phyloP scores from a whole-genome alignment of 2,113 vertebrate species.

The Toxostoma redivivum region DNA sequence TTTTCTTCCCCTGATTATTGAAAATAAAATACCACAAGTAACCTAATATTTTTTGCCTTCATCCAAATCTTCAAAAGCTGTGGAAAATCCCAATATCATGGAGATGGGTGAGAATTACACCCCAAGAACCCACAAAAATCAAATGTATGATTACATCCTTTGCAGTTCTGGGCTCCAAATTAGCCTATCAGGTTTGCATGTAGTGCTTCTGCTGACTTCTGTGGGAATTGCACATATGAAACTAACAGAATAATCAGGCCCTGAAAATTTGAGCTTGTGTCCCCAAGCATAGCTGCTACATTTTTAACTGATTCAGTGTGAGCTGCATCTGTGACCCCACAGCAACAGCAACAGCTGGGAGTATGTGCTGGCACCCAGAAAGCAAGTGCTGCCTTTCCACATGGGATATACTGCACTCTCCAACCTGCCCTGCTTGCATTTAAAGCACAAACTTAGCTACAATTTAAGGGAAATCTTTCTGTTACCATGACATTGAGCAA shows the following conservation, averaged over 20 bases:
- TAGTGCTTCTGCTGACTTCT: conserved; percentile 39
- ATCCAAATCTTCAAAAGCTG: neutral
- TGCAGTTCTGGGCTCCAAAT: conserved; percentile 10
- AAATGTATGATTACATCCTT: neutral
- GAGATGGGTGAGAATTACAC: neutral
- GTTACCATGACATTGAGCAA: conserved; percentile 61
- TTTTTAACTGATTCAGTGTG: conserved; percentile 59
- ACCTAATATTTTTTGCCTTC: neutral
- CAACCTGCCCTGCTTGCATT: conserved; percentile 41
- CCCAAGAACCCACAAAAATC: neutral
- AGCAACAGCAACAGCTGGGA: conserved; percentile 53
- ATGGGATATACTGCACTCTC: conserved; percentile 24
- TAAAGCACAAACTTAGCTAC: conserved; percentile 18
- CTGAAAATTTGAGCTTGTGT: conserved; percentile 59
- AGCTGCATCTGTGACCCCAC: conserved; percentile 52
- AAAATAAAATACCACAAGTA: neutral
- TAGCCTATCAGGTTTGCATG: conserved; percentile 25
- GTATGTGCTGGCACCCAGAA: conserved; percentile 54
- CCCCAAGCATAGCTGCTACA: conserved; percentile 55
- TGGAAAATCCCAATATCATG: neutral
- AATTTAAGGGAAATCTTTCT: conserved; percentile 39
- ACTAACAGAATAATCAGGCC: conserved; percentile 61
- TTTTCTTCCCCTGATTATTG: neutral
- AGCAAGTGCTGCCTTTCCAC: conserved; percentile 38
- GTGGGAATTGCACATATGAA: conserved; percentile 49